phyloP scores from a whole-genome alignment of 1,140 invertebrate genomes.

The Papilio polyxenes region DNA sequence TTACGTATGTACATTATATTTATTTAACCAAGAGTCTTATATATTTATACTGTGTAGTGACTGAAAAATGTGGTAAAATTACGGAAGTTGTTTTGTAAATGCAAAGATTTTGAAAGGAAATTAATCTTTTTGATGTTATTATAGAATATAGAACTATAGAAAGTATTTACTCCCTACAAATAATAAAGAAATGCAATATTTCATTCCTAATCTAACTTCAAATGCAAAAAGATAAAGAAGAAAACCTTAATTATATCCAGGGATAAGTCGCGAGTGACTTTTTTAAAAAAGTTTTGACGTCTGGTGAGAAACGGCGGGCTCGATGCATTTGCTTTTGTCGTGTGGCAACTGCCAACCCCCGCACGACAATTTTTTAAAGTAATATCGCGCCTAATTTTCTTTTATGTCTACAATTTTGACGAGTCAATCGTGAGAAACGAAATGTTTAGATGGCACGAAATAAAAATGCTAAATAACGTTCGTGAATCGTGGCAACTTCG shows the following conservation, averaged over 20 bases:
- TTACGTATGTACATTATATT: background rate
- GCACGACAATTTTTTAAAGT: slow-evolving; percentile 60
- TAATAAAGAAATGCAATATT: slow-evolving; percentile 14
- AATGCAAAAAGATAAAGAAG: slow-evolving; percentile 27
- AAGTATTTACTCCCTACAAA: background rate
- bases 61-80: background rate
- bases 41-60: background rate
- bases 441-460: slow-evolving; percentile 29
- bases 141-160: background rate
- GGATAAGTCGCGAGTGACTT: slow-evolving; percentile 48
- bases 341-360: slow-evolving; percentile 57
- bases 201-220: slow-evolving; percentile 13
- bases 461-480: slow-evolving; percentile 15
- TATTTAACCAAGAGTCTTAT: background rate
- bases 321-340: slow-evolving; percentile 66
- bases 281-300: slow-evolving; percentile 46
- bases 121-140: background rate
- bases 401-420: slow-evolving; percentile 65
- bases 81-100: background rate
- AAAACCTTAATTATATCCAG: slow-evolving; percentile 50
- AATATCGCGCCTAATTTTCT: slow-evolving; percentile 70
- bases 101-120: background rate
- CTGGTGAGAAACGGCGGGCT: slow-evolving; percentile 63
- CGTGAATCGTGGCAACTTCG: background rate
- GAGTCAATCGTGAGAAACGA: slow-evolving; percentile 59